A percentile compares a stretch with the other conserved stretches of the same genome.
phyloP scores from a whole-genome alignment of 2,797 vertebrate genomes.

The Delichon dasypus region DNA sequence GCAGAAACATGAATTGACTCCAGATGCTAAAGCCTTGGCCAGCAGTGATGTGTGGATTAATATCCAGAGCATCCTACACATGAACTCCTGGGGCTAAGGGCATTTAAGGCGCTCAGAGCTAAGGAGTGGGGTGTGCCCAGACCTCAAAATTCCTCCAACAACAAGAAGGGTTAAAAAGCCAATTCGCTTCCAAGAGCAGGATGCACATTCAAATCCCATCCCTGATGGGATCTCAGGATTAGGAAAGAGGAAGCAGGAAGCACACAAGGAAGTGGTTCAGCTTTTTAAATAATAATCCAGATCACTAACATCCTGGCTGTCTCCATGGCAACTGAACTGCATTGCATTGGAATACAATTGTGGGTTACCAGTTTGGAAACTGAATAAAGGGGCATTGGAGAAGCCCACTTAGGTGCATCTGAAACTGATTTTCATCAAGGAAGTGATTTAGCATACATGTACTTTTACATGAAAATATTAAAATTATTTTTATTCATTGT shows the following conservation, averaged over 20 bases:
- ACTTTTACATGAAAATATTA: neutral
- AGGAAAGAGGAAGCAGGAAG: neutral
- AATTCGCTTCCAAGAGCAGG: neutral
- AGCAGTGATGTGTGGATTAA: accelerated
- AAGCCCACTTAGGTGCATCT: conserved; percentile 13
- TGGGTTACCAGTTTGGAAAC: conserved; percentile 22
- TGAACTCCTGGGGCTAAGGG: neutral
- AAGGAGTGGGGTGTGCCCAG: accelerated
- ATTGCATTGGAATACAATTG: neutral
- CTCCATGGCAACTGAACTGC: conserved; percentile 50
- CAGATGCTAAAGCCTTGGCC: neutral
- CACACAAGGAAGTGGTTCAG: neutral
- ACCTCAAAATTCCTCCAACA: neutral
- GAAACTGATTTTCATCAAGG: neutral
- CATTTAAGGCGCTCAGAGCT: neutral
- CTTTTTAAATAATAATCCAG: conserved; percentile 30
- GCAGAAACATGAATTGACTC: accelerated
- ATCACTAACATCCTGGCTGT: neutral
- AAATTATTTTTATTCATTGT: neutral
- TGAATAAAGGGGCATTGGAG: conserved; percentile 32
- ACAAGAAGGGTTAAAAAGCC: neutral
- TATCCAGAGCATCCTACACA: neutral
- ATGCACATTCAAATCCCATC: neutral
- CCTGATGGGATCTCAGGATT: neutral
- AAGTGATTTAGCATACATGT: neutral